Percentiles rank a stretch among this genome's conserved stretches.
Evolutionary conservation across 1,140 invertebrate species (phyloP).

Genomic region (Heliconius melpomene): DNA sequence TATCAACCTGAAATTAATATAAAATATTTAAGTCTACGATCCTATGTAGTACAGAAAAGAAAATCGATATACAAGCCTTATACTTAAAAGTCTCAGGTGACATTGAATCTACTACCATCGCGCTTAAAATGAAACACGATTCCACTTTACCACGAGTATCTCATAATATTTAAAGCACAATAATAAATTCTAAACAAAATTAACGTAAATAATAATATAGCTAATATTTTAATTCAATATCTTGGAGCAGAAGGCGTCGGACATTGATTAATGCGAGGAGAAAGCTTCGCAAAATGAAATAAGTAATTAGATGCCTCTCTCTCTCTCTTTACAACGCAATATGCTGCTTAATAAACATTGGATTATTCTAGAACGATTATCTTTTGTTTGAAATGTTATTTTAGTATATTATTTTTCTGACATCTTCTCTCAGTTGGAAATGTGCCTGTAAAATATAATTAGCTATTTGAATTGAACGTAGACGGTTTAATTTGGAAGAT

Average conservation of each 20-base stretch:
- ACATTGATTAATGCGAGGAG: constrained; percentile 20
- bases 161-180: neutral
- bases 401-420: neutral
- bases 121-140: too few relatives aligned
- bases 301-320: constrained; percentile 2
- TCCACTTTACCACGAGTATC: too few relatives aligned
- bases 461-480: neutral
- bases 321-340: neutral
- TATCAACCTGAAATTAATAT: too few relatives aligned
- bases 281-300: constrained; percentile 13
- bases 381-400: neutral
- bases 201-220: neutral
- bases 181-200: constrained; percentile 4
- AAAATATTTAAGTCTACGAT: too few relatives aligned
- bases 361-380: neutral
- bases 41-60: too few relatives aligned
- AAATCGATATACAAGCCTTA: too few relatives aligned
- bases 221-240: neutral
- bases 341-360: neutral
- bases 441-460: neutral
- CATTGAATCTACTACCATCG: too few relatives aligned
- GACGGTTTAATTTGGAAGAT: too few relatives aligned
- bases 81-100: too few relatives aligned
- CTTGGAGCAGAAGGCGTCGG: neutral
- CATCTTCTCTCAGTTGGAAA: neutral